Base-by-base conservation (phyloP, 1,140 invertebrate species). In the Nylanderia fulva region DNA sequence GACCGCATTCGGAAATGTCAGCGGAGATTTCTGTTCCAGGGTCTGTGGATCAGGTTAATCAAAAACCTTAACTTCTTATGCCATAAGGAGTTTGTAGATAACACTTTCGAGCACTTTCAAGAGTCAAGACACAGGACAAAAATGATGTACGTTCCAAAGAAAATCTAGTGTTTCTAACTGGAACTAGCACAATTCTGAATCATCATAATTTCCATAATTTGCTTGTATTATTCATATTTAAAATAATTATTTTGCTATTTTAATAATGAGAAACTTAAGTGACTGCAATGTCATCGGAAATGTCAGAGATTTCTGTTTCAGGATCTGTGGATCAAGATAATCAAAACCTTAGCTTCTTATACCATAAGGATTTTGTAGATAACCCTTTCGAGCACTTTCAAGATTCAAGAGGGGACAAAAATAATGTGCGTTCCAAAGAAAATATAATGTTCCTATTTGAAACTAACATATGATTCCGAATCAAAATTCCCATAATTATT, bases 1-100 rank as follows among this genome's bases (percentile, higher is more conserved):
- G 42, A 48, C 42, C 42, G 36, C 64, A 42, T 42, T 80, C 45
- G 36, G 27, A 84, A 45, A 75, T 77, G 74, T 84, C 33, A 64
- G 48, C 6, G 24, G 33, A 64, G 45, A 84, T 84, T 64, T 84
- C 45, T 29, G 39, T 54, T 29, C 4, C 42, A 21, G 39, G 18
- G 9, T 11, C n/a, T 11, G 33, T 54, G 13, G 15, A 5, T 13
- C 21, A 54, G 29, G 9, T 24, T 71, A 71, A 71, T 80, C 36
- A n/a, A 58, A 71, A 71, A 58, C 24, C 21, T 69, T n/a, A 56
- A 18, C 56, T 58, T n/a, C 21, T 71, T 33, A 18, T 42, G 48
- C 3, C 9, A 15, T 8, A 54, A 48, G 48, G 69, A 71, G 18
- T n/a, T 69, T 4, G 54, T 56, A 36, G 24, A 21, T 52, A 54